Base-by-base conservation (phyloP, 2,113 vertebrate species). In the Dromiciops gliroides region DNA sequence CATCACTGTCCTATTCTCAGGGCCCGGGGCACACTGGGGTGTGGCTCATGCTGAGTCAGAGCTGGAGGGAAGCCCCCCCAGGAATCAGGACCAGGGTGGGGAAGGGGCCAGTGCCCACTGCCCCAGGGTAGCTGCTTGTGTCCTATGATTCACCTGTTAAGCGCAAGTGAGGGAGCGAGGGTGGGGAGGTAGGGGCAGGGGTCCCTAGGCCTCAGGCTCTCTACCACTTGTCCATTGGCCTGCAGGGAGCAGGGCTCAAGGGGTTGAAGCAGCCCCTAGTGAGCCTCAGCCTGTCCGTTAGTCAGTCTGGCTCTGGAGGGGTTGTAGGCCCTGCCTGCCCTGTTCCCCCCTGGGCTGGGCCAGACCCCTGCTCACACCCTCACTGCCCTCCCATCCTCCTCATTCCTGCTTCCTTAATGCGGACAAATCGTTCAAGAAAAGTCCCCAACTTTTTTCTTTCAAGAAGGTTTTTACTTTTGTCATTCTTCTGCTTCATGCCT, bases 21-120 rank as follows among this genome's bases (percentile, higher is more conserved):
- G 19, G n/a, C 67, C 19, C 19, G 19, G 28, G 67, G 16, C 19
- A 44, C 67, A n/a, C 6, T 19, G n/a, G 67, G 37, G n/a, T 8
- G 37, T 8, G n/a, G n/a, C 67, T 48, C 75, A 44, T 14, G 67
- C 44, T n/a, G 93, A 91, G 94, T 94, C 90, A 94, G 52, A 24
- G 50, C 75, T 47, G 48, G 47, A 89, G 90, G 51, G 75, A 52
- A 92, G 50, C 90, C 75, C 28, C 28, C n/a, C 25, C 12, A 4
- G 56, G 56, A 12, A 37, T 10, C 48, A 89, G 94, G 94, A 89
- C 92, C 67, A 75, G 48, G 90, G 22, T 50, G 52, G 90, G 89
- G 90, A 89, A 89, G 44, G 90, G 24, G 67, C 23, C 26, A 56
- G 53, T 16, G 14, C 31, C 60, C 60, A 37, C 4, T 11, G 31